Base-by-base conservation (phyloP, 2,888 invertebrate species). In the Apodemia duryi region DNA sequence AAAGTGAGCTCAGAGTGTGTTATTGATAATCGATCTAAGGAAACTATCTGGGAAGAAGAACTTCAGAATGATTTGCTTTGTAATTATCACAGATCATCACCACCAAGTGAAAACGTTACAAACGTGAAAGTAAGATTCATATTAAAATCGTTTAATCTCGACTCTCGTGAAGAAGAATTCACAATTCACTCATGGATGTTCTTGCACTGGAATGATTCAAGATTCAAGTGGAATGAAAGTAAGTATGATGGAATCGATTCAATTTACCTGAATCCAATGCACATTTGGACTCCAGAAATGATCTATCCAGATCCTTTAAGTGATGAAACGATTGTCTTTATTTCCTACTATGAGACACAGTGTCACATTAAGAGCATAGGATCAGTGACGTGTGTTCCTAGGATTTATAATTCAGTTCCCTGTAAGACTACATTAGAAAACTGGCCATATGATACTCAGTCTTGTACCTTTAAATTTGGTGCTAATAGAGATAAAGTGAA, bases 401-500 rank as follows among this genome's bases (percentile, higher is more conserved):
- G 62, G 1, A 1, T 66, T 0, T 28, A 41, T 0, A 66, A 72
- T 21, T 35, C 65, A 1, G 68, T 72, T 0, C 60, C 29, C 0
- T 84, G 84, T 61, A 64, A 46, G 0, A 67, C 76, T 0, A 73
- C 77, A n/a, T 65, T 82, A 0, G 70, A 49, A 0, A 69, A 81
- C 11, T 85, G 84, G 82, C 79, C 85, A 0, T 78, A 78, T 60
- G 80, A 82, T 38, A 65, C 69, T 0, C 78, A 81, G 62, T 70
- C 72, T 11, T 85, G 85, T 61, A 68, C 67, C 0, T 64, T 79
- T 10, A 72, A 70, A 46, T 75, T 76, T 11, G 75, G 75, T 1
- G 6, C 69, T 0, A 13, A 65, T 2, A 64, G 64, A 2, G 46
- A 67, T 1, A 67, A 66, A 4, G 67, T 77, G 1, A 70, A 51